Base-by-base conservation (phyloP, 2,797 vertebrate genomes). In the Eremophila alpestris region DNA sequence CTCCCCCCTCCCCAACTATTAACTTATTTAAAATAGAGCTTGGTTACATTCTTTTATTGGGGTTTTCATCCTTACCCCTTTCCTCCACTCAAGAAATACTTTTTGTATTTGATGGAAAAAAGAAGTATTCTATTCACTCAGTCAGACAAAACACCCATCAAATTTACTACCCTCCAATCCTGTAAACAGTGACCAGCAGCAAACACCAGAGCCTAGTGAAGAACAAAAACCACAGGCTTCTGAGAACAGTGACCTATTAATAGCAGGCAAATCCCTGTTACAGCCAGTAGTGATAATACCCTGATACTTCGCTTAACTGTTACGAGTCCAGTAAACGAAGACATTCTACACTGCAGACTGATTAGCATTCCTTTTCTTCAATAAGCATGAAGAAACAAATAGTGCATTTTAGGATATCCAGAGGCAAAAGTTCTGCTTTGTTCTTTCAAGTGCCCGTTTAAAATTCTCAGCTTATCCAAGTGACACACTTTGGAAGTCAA, bases 201-300 rank as follows among this genome's bases (percentile, higher is more conserved):
- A 89, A 90, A 93, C 55, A 93, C 21, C 52, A 76, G 78, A 95
- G 75, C 78, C 65, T 93, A 91, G 90, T 94, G 89, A 89, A 92
- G 87, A 95, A 36, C 75, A 89, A 89, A 90, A 92, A 87, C 64
- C 94, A 82, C 88, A 83, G 95, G 94, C 94, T 94, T 96, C 89
- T 80, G 95, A 84, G 84, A 92, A 93, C 7, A 48, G 55, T 64
- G 86, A 96, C 85, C 97, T 98, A 98, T 97, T 98, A 97, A 97
- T 97, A 98, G 97, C 81, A 75, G 80, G 74, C 95, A 97, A 98
- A 98, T 97, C 97, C 96, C 95, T 92, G 70, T 91, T 86, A 81
- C 38, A 93, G 92, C 88, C 85, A 67, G 95, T 81, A 96, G 93
- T 80, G 65, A 79, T 97, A 97, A 98, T 97, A 95, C 96, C 67